Evolutionary conservation across 2,113 vertebrate genomes (phyloP), one percentile per base, ranked within the genome.

Genomic region (Macrotis lagotis): DNA sequence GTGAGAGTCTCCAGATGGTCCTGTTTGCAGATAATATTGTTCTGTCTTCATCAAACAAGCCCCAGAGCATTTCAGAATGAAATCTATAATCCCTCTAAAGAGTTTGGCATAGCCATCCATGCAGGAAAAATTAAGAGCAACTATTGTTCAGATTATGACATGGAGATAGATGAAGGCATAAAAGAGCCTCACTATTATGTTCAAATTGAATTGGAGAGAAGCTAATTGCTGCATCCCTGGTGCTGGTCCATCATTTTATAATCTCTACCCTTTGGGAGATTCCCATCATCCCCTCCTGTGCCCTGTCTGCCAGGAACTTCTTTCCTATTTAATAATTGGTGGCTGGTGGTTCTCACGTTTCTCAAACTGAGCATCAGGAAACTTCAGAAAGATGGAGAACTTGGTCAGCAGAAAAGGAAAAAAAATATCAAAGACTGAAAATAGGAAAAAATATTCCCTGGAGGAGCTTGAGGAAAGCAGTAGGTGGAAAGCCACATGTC

Each of bases 401-500:
- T 96, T 96, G 83, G 96, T 96, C 90, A 91, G 93, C 96, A 90
- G 90, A 91, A 97, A 97, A 97, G 44, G 66, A 24, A 44, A 83
- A 83, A 83, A 50, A 97, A 95, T 89, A 93, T 25, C 91, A 91
- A 92, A 92, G 96, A 96, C 91, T 98, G 93, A 96, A 95, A 98
- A 89, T 94, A 93, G 51, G 96, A 97, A 96, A 93, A 94, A 95
- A 95, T 31, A 91, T 96, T 97, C 91, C 97, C 97, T 95, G 92
- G 93, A 92, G 94, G 47, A 97, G 97, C 96, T 96, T 90, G 91
- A 96, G 95, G 95, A 96, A 48, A 97, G 95, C 94, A 94, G 95
- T 96, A 88, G 95, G 96, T 96, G 96, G 88, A 95, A 98, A 97
- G 95, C 91, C 98, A 93, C 97, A 95, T 97, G 95, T 98, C 94